Evolutionary conservation across 2,113 vertebrate species (phyloP), one percentile per base, ranked within the genome.

Genomic region (Leuciscus idus): DNA sequence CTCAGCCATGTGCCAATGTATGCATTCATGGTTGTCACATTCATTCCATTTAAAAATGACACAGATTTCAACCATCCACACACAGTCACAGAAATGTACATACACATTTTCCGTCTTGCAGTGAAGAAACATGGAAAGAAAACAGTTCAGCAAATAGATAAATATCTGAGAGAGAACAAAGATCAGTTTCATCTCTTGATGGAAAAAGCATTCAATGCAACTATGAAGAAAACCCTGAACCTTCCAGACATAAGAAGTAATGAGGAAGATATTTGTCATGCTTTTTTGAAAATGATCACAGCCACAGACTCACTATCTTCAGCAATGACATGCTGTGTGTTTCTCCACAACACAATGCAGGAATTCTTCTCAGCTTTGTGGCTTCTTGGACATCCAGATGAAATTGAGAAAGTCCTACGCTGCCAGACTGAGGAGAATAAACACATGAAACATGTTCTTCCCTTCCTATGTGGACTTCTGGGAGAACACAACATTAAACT

Each of bases 291-390:
- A 9, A 83, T 5, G 4, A 30, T 85, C 48, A 75, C 55, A 9
- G 2, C 57, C 19, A 36, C 23, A n/a, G 68, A 80, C 9, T 26
- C 46, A 26, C 33, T 33, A 33, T 33, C 33, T 33, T 33, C 33
- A 33, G 15, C n/a, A 15, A 4, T 52, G 2, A 84, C 57, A 0
- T 61, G 12, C 57, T 70, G 11, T 50, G 61, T 79, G 3, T 90
- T 90, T 81, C 88, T 88, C 12, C 90, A 90, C 62, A 88, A 85
- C 79, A 90, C 86, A 48, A 66, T 90, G 73, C 90, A 90, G 87
- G 90, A 90, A 28, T 90, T 89, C 26, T 89, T 87, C 64, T 85
- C 82, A 62, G 90, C 86, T 11, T 30, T 90, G 66, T 90, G 86
- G 85, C 85, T 90, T 19, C 72, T 87, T 83, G 75, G 36, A 12